Evolutionary conservation across 2,888 invertebrate genomes (phyloP).

Genomic region (Hyles lineata): DNA sequence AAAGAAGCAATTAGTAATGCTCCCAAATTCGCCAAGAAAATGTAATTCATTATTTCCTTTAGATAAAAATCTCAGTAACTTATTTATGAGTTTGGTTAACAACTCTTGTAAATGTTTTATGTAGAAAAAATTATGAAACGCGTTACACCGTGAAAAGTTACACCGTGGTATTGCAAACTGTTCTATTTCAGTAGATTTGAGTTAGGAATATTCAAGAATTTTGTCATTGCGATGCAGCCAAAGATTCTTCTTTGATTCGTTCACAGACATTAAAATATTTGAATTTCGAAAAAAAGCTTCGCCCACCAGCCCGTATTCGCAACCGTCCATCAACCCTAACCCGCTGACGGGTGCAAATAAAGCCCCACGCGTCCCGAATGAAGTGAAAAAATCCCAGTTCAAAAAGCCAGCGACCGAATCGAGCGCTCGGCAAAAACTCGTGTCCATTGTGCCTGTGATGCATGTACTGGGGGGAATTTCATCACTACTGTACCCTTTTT

Average conservation of each 20-base stretch:
- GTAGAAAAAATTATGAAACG: too few species aligned
- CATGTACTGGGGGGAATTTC: constrained; percentile 7
- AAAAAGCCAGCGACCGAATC: constrained; percentile 71
- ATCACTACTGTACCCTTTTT: not conserved
- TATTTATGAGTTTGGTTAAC: too few species aligned
- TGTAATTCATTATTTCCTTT: too few species aligned
- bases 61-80: too few species aligned
- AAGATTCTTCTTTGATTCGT: not conserved
- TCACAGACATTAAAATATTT: not conserved
- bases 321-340: constrained; percentile 61
- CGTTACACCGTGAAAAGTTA: too few species aligned
- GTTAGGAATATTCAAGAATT: too few species aligned
- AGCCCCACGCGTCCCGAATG: constrained; percentile 66
- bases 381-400: constrained; percentile 82
- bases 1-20: too few species aligned
- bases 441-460: constrained; percentile 47
- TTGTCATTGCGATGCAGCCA: too few species aligned
- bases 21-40: too few species aligned
- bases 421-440: constrained; percentile 68
- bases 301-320: not conserved
- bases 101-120: too few species aligned
- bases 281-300: not conserved
- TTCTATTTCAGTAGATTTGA: too few species aligned
- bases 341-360: constrained; percentile 67
- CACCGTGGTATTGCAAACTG: too few species aligned